A percentile compares a stretch with the other conserved stretches of the same genome.
phyloP scores from a whole-genome alignment of 2,888 invertebrate genomes.

The Glyphotaelius pellucidus region DNA sequence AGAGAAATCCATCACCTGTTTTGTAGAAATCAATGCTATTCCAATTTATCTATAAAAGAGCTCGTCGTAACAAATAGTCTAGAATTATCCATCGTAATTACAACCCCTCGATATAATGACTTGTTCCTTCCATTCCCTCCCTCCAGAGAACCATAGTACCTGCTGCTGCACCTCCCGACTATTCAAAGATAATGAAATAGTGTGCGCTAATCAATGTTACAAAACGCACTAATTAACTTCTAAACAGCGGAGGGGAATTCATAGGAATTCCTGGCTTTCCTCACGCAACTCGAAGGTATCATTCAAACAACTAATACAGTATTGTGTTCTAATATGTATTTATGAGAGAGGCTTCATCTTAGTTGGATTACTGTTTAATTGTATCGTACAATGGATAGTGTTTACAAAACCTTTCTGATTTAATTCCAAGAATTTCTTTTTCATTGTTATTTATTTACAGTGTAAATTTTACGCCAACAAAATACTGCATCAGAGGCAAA shows the following conservation, averaged over 20 bases:
- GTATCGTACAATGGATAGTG: neutral
- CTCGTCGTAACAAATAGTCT: neutral
- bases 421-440: neutral
- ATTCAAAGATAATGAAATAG: neutral
- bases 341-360: neutral
- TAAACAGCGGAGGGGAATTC: neutral
- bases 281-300: neutral
- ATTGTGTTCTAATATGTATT: neutral
- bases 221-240: constrained; percentile 2
- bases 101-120: neutral
- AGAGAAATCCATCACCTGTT: neutral
- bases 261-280: neutral
- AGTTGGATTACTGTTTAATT: neutral
- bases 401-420: neutral
- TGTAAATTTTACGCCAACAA: neutral
- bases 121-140: neutral
- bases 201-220: neutral
- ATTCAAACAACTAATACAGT: neutral
- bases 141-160: neutral
- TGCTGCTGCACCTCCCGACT: constrained; percentile 8
- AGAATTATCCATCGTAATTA: constrained; percentile 2
- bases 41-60: neutral
- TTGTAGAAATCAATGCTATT: neutral
- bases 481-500: neutral
- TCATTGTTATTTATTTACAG: neutral